Evolutionary conservation across 2,113 vertebrate genomes (phyloP).

Genomic region (Erinaceus europaeus): DNA sequence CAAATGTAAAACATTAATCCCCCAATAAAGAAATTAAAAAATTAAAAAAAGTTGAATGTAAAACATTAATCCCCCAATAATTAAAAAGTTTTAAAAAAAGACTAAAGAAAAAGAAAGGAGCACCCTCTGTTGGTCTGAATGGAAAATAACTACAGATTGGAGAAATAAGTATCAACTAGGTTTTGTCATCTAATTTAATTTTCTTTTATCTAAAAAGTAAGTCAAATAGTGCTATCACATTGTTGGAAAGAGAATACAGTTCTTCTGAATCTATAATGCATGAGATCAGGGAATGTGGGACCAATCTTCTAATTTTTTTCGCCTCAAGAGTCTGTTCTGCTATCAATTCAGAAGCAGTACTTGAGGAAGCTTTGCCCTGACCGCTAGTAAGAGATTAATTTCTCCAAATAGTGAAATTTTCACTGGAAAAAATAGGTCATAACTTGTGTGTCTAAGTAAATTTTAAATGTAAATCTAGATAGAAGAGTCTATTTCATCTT

Average conservation of each 20-base stretch:
- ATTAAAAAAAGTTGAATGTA: no score
- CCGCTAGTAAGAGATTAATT: not conserved
- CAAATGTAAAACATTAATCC: no score
- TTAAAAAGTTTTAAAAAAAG: not conserved
- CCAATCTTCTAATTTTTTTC: not conserved
- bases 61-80: not conserved
- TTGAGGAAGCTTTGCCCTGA: not conserved
- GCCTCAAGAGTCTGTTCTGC: not conserved
- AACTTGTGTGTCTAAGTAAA: not conserved
- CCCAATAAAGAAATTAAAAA: no score
- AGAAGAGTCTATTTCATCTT: not conserved
- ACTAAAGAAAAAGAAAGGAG: not conserved
- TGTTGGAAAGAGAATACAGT: not conserved
- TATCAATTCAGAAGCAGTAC: not conserved
- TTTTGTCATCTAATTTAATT: not conserved
- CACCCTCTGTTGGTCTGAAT: constrained; percentile 70
- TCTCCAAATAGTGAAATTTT: not conserved
- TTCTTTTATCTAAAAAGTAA: constrained; percentile 15
- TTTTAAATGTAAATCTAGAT: not conserved
- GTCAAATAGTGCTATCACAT: not conserved
- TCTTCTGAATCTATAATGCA: not conserved
- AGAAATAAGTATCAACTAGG: not conserved
- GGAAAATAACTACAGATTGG: not conserved
- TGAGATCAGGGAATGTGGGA: not conserved
- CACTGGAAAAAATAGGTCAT: not conserved